phyloP scores from a whole-genome alignment of 2,888 invertebrate genomes.

The Drosophila hamatofila region DNA sequence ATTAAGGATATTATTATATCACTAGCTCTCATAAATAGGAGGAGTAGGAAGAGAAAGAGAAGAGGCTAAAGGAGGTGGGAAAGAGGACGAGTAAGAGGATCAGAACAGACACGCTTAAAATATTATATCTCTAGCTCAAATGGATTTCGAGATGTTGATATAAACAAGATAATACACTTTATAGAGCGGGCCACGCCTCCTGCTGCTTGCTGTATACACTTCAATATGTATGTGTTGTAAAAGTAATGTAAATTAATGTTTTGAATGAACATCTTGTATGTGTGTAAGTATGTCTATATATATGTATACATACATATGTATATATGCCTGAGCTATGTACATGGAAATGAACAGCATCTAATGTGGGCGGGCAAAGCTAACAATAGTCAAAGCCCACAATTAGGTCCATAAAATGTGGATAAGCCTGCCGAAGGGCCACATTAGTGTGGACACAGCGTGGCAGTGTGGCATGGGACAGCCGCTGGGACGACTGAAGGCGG shows the following conservation, averaged over 20 bases:
- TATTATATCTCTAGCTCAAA: neutral
- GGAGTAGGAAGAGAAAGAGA: no score
- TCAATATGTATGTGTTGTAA: neutral
- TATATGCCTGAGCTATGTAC: neutral
- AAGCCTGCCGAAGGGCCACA: constrained; percentile 48
- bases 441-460: constrained; percentile 1
- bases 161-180: neutral
- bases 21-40: no score
- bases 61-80: no score
- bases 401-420: constrained; percentile 62
- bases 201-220: neutral
- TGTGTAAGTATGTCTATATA: neutral
- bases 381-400: constrained; percentile 52
- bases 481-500: neutral
- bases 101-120: no score
- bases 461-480: constrained; percentile 9
- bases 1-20: no score
- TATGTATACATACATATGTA: neutral
- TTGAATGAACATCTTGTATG: neutral
- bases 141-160: neutral
- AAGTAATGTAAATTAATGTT: neutral
- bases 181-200: neutral
- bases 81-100: no score
- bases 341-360: constrained; percentile 9
- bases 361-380: constrained; percentile 24